Evolutionary conservation across 1,140 invertebrate genomes (phyloP).

Genomic region (Carcinoscorpius rotundicauda): DNA sequence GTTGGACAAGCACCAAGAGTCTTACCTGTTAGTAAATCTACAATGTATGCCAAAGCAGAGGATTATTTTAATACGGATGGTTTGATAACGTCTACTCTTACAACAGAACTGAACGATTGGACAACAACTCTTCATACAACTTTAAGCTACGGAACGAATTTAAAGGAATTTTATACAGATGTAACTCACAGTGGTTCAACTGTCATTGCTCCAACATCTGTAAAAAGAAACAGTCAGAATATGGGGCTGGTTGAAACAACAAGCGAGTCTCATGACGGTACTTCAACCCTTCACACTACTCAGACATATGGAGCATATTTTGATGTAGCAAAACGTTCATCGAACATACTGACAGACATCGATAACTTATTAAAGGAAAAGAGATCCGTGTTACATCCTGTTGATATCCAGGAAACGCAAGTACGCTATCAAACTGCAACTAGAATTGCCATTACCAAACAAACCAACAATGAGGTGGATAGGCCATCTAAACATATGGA

Average conservation of each 20-base stretch:
- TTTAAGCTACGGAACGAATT: constrained; percentile 62
- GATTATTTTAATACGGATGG: neutral
- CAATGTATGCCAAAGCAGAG: too few relatives aligned
- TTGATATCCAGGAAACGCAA: too few relatives aligned
- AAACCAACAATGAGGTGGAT: too few relatives aligned
- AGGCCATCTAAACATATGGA: too few relatives aligned
- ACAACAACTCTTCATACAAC: constrained; percentile 52
- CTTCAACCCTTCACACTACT: constrained; percentile 55
- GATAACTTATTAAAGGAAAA: too few relatives aligned
- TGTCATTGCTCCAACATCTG: too few relatives aligned
- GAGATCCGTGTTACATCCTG: too few relatives aligned
- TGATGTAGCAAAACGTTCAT: constrained; percentile 46
- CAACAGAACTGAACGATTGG: constrained; percentile 47
- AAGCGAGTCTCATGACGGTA: constrained; percentile 28
- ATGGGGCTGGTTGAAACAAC: constrained; percentile 3
- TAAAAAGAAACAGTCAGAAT: neutral
- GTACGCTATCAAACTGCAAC: too few relatives aligned
- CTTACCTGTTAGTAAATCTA: neutral
- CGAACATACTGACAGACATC: neutral
- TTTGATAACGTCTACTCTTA: constrained; percentile 15
- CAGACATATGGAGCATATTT: constrained; percentile 52
- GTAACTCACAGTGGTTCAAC: constrained; percentile 28
- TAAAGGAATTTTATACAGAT: constrained; percentile 65
- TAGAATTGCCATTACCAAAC: too few relatives aligned
- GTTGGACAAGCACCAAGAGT: constrained; percentile 20